Percentiles rank a stretch among this genome's conserved stretches.
Conservation (phyloP, 2,113 vertebrate species). For the Clupea harengus region DNA sequence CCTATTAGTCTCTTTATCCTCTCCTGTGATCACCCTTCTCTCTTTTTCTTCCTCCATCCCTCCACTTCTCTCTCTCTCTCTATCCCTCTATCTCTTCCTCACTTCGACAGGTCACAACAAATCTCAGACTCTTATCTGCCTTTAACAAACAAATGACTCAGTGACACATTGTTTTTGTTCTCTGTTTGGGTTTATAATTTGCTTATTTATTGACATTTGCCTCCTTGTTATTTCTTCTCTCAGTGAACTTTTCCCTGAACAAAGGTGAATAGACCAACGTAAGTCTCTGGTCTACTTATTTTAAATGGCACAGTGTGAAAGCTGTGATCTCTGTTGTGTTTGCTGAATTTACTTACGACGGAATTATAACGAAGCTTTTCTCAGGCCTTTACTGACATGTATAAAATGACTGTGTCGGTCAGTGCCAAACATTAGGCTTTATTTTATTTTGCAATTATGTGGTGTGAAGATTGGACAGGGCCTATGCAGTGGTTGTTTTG, state of each 20-base stretch:
- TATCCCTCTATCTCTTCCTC: background rate
- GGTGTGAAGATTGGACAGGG: background rate
- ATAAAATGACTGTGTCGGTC: background rate
- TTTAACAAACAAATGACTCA: conserved; percentile 1
- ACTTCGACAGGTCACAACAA: background rate
- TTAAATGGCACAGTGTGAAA: conserved; percentile 10
- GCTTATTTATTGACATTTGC: conserved; percentile 16
- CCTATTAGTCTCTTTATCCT: background rate
- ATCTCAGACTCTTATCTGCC: background rate
- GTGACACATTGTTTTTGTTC: conserved; percentile 2
- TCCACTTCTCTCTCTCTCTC: background rate
- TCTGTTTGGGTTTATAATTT: background rate
- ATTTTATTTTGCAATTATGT: conserved; percentile 2
- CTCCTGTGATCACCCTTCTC: background rate
- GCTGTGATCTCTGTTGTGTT: background rate
- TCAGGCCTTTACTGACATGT: background rate
- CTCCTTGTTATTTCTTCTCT: background rate
- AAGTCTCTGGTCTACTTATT: background rate
- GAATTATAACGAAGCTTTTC: background rate
- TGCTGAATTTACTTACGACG: conserved; percentile 3
- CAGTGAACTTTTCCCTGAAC: background rate
- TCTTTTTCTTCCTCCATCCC: background rate
- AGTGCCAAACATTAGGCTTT: background rate
- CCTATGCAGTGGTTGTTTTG: conserved; percentile 2
- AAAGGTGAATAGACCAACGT: background rate